Percentiles rank a stretch among this genome's conserved stretches.
These are phyloP conservation scores for Heterocephalus glaber DNA, from an alignment of 2,113 vertebrate genomes.

Conservation along the genomic window DNA sequence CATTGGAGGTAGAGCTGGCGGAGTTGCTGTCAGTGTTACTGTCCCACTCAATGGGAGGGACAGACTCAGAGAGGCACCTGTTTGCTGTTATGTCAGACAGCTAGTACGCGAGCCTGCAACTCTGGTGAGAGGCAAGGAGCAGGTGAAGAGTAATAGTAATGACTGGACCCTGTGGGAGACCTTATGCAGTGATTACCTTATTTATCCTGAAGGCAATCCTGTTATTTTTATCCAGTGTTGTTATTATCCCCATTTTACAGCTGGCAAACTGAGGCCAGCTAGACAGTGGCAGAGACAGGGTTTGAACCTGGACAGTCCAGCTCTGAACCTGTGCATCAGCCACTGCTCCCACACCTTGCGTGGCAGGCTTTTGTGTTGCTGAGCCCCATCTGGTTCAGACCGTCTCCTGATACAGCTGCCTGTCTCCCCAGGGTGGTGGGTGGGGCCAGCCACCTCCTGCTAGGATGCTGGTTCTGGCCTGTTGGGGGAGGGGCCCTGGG, in stretches of 20 bases:
- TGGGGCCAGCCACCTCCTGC: fast-evolving
- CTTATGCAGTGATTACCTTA: not conserved
- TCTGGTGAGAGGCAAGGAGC: not conserved
- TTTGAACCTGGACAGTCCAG: not conserved
- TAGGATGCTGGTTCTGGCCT: conserved; percentile 38
- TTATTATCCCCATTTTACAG: not conserved
- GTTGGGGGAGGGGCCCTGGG: conserved; percentile 37
- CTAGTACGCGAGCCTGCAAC: not conserved
- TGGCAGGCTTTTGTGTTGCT: fast-evolving
- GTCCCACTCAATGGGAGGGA: not conserved
- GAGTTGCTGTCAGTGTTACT: not conserved
- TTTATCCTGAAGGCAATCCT: not conserved
- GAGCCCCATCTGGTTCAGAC: not conserved
- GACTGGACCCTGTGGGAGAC: not conserved
- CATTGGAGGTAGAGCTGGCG: fast-evolving
- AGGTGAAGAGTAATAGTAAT: not conserved
- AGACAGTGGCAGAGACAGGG: not conserved
- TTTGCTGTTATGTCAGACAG: not conserved
- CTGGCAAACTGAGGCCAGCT: not conserved
- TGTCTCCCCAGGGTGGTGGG: not conserved
- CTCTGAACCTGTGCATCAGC: not conserved
- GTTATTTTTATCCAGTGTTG: fast-evolving
- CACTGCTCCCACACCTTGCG: fast-evolving
- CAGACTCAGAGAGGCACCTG: not conserved
- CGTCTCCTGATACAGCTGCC: not conserved